Evolutionary conservation across 1,140 invertebrate genomes (phyloP), one percentile per base, ranked within the genome.

Genomic region (Aplysia californica): DNA sequence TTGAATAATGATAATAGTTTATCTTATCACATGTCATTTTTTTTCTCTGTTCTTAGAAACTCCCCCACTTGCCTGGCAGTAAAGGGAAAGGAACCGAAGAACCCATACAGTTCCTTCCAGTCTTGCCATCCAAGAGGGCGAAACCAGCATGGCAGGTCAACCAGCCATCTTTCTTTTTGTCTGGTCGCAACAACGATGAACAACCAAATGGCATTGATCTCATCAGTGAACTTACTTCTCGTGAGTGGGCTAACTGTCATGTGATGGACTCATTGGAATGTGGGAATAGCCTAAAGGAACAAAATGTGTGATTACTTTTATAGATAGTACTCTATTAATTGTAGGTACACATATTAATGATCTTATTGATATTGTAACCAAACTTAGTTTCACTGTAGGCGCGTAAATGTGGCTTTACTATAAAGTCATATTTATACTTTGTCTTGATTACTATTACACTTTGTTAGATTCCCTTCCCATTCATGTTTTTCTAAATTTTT

Each of bases 81-180:
- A 89, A 87, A 78, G 87, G 87, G 15, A 90, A 89, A 68, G 83
- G 83, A 2, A 88, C 87, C 58, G 80, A 84, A 80, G 87, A 90
- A 74, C 87, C 88, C 2, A 87, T 87, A 2, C 72, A 82, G 38
- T 89, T 89, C 80, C 80, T 90, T n/a, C 89, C 89, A 5, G 85
- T 87, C 39, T 73, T 90, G 6, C 88, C 89, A 33, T 81, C 85
- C n/a, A 87, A 87, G 78, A 80, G 88, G 75, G 75, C 74, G 36
- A 89, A 90, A 81, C 89, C 88, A 65, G 77, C 79, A 73, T 90
- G 89, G 89, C 85, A 87, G 64, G 80, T 80, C 66, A 85, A 83
- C 66, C 83, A 80, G 58, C 88, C 88, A 38, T 73, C 83, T 23
- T 89, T 89, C 73, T 71, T 88, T 23, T 67, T 89, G 50, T 82